These are phyloP conservation scores for Conistra vaccinii DNA, from an alignment of 2,888 invertebrate species.

Conservation along the genomic window DNA sequence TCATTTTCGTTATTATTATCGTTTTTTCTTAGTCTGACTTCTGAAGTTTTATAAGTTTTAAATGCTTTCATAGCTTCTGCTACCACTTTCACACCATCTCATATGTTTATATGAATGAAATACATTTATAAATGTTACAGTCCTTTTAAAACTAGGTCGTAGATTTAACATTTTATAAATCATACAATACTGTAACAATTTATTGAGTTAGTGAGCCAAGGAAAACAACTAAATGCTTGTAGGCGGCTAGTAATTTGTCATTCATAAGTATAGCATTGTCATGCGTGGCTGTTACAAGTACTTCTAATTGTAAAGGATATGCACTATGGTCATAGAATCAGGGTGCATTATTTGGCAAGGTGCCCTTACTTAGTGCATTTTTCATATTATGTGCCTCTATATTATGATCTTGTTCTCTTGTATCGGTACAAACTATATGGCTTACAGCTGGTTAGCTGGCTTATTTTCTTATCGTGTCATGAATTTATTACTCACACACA, in stretches of 20 bases:
- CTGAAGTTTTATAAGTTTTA: background rate
- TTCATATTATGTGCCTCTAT: background rate
- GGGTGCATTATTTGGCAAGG: background rate
- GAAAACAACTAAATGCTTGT: slow-evolving; percentile 43
- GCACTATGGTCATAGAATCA: background rate
- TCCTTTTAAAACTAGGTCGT: background rate
- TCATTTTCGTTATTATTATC: background rate
- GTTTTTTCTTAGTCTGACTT: background rate
- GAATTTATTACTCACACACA: too few relatives aligned
- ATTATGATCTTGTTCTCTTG: background rate
- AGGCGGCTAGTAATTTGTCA: slow-evolving; percentile 39
- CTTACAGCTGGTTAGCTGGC: too few relatives aligned
- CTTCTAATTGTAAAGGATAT: slow-evolving; percentile 35
- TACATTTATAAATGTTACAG: background rate
- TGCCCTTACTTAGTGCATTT: background rate
- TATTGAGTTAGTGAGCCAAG: slow-evolving; percentile 50
- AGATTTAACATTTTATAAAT: slow-evolving; percentile 1
- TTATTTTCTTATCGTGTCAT: too few relatives aligned
- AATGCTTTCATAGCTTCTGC: background rate
- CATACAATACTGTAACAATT: slow-evolving; percentile 31
- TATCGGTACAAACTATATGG: too few relatives aligned
- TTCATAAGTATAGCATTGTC: slow-evolving; percentile 37
- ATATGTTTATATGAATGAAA: background rate
- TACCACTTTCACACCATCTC: background rate
- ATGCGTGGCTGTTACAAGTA: slow-evolving; percentile 7